Percentiles rank a stretch among this genome's conserved stretches.
phyloP scores from a whole-genome alignment of 2,888 invertebrate genomes.

The Aethes cnicana region DNA sequence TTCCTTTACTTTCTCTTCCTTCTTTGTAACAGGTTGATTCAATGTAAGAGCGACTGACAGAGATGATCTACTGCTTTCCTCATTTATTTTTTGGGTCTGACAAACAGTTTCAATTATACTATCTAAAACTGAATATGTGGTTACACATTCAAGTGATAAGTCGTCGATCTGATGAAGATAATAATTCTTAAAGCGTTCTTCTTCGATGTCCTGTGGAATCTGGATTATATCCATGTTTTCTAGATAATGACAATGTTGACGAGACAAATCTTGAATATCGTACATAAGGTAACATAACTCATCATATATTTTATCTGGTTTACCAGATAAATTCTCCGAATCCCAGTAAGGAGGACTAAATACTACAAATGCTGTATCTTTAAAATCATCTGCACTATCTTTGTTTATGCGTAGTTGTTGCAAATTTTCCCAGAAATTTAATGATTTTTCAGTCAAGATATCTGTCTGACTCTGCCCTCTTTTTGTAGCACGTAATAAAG shows the following conservation, averaged over 20 bases:
- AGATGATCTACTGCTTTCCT: constrained; percentile 45
- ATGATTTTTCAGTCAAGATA: constrained; percentile 53
- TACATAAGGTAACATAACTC: constrained; percentile 76
- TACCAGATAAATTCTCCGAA: constrained; percentile 52
- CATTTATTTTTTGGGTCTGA: constrained; percentile 38
- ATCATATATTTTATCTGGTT: constrained; percentile 72
- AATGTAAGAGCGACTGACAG: constrained; percentile 44
- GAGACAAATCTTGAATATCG: constrained; percentile 76
- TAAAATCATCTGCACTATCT: constrained; percentile 53
- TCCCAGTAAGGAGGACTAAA: constrained; percentile 69
- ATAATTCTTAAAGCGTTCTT: constrained; percentile 39
- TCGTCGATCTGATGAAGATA: constrained; percentile 50
- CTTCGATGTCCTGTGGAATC: constrained; percentile 48
- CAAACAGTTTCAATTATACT: constrained; percentile 57
- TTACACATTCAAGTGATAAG: constrained; percentile 63
- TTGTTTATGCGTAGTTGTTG: constrained; percentile 59
- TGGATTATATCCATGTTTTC: constrained; percentile 67
- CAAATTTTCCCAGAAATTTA: constrained; percentile 66
- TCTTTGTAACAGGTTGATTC: constrained; percentile 37
- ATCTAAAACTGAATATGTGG: constrained; percentile 62
- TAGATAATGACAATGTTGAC: constrained; percentile 73
- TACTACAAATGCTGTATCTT: constrained; percentile 68
- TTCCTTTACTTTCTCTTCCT: constrained; percentile 46
- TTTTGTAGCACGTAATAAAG: constrained; percentile 54
- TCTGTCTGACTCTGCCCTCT: constrained; percentile 69